Evolutionary conservation across 2,113 vertebrate genomes (phyloP).

Genomic region (Rhynchopsitta pachyrhyncha): DNA sequence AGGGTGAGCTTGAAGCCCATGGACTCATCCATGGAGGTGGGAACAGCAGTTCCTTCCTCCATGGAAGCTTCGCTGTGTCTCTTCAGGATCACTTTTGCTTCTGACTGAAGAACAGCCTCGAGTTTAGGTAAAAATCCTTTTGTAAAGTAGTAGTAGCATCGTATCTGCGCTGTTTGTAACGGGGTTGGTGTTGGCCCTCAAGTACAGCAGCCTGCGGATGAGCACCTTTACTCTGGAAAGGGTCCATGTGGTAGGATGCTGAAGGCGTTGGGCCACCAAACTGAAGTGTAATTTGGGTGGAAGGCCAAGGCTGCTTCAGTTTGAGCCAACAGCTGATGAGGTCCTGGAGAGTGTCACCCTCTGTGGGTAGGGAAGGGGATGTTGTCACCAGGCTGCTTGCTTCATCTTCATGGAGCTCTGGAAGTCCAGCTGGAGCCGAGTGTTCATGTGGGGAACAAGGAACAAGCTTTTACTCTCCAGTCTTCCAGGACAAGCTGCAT

Average conservation of each 20-base stretch:
- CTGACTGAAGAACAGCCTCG: too few species aligned
- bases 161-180: too few species aligned
- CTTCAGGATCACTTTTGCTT: background rate
- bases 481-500: too few species aligned
- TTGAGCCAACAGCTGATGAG: background rate
- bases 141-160: too few species aligned
- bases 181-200: too few species aligned
- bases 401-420: background rate
- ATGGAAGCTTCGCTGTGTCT: background rate
- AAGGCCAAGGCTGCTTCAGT: background rate
- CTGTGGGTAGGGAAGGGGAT: background rate
- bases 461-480: background rate
- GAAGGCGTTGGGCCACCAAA: background rate
- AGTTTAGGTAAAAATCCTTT: background rate
- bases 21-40: fast-evolving
- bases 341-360: background rate
- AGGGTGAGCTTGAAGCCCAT: background rate
- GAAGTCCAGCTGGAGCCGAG: background rate
- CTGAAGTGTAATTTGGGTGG: background rate
- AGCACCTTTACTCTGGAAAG: background rate
- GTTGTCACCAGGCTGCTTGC: background rate
- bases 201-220: background rate
- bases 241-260: fast-evolving
- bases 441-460: background rate
- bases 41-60: background rate